These are phyloP conservation scores for Synanthedon tipuliformis DNA, from an alignment of 2,888 invertebrate genomes.

Conservation along the genomic window DNA sequence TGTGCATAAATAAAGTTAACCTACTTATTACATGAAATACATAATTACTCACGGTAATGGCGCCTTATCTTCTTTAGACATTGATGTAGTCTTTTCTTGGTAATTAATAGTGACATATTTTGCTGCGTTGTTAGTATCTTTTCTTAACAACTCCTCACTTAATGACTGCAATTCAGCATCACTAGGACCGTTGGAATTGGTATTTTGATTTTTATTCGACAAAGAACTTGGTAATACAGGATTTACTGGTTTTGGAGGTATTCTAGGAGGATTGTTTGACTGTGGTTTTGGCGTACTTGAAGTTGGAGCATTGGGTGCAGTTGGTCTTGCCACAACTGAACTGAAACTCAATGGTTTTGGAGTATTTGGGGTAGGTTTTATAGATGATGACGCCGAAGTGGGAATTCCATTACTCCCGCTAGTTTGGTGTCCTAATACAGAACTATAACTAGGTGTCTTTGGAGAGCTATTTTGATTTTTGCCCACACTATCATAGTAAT, in stretches of 20 bases:
- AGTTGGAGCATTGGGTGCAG: slow-evolving; percentile 16
- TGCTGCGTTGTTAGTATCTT: slow-evolving; percentile 81
- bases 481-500: slow-evolving; percentile 40
- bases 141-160: slow-evolving; percentile 77
- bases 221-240: slow-evolving; percentile 55
- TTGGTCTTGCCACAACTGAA: slow-evolving; percentile 34
- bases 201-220: slow-evolving; percentile 26
- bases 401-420: slow-evolving; percentile 14
- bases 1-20: too few species aligned
- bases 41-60: slow-evolving; percentile 75
- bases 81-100: slow-evolving; percentile 80
- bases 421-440: slow-evolving; percentile 29
- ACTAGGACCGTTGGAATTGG: slow-evolving; percentile 33
- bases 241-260: slow-evolving; percentile 17
- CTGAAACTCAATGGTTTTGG: slow-evolving; percentile 45
- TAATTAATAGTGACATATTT: slow-evolving; percentile 77
- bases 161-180: slow-evolving; percentile 76
- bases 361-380: slow-evolving; percentile 17
- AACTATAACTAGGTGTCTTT: slow-evolving; percentile 49
- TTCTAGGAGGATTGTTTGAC: slow-evolving; percentile 8
- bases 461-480: slow-evolving; percentile 21
- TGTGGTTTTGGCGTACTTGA: slow-evolving; percentile 4
- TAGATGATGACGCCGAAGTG: slow-evolving; percentile 5
- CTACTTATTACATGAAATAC: too few species aligned
- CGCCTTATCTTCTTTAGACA: slow-evolving; percentile 77